phyloP scores from a whole-genome alignment of 2,888 invertebrate species.

The Tanypteryx hageni region DNA sequence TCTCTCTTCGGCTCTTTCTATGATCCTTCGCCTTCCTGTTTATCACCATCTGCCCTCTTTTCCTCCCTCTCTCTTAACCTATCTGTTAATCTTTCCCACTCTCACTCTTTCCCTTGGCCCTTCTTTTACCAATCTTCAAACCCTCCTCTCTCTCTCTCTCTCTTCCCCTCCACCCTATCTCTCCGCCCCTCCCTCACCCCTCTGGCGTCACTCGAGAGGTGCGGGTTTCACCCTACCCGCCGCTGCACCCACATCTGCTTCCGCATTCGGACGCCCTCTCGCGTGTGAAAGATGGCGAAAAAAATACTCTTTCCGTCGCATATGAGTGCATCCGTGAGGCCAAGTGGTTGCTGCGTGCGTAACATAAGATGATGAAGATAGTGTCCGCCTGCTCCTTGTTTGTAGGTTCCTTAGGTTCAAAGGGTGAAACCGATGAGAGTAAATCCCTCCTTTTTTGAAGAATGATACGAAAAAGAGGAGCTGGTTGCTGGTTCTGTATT shows the following conservation, averaged over 20 bases:
- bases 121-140: background rate
- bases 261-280: background rate
- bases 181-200: background rate
- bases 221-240: slow-evolving; percentile 18
- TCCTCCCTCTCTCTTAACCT: no score
- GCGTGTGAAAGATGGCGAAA: background rate
- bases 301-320: background rate
- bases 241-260: background rate
- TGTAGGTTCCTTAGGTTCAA: background rate
- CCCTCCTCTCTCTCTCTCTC: slow-evolving; percentile 10
- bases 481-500: no score
- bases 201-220: background rate
- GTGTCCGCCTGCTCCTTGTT: background rate
- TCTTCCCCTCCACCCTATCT: background rate
- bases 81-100: no score
- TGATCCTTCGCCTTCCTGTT: no score
- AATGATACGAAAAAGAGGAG: no score
- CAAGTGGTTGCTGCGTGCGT: background rate
- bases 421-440: no score
- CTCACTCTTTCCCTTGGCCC: background rate
- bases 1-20: no score
- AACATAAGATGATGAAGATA: background rate
- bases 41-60: no score
- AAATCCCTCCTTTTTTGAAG: no score
- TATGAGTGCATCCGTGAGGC: background rate